Conservation (phyloP, 1,140 invertebrate species). For the Hetaerina americana region DNA sequence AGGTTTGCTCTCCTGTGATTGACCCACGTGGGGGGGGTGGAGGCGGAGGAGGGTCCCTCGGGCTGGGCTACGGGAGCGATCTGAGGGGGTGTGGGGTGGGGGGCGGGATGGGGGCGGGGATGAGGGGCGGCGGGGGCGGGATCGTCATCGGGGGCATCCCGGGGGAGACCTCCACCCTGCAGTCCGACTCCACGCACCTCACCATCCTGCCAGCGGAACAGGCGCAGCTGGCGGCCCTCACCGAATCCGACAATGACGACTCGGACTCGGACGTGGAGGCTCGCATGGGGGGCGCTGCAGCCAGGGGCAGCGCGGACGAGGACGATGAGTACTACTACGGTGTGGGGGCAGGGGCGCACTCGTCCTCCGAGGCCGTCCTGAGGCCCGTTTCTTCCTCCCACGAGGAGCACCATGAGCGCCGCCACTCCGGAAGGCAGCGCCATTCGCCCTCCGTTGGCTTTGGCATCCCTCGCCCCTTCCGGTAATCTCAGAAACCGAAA, state of each 20-base stretch:
- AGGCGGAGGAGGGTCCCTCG: no score
- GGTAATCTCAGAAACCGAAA: no score
- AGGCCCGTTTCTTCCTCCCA: neutral
- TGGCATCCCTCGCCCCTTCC: neutral
- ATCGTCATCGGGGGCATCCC: conserved; percentile 33
- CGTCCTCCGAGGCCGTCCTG: neutral
- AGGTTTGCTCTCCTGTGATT: conserved; percentile 28
- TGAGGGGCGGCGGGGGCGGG: conserved; percentile 28
- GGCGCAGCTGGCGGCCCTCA: conserved; percentile 29
- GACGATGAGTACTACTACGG: neutral
- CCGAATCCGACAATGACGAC: conserved; percentile 32
- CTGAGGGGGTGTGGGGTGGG: neutral
- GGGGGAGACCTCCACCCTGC: conserved; percentile 57
- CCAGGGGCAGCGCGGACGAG: neutral
- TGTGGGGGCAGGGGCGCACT: neutral
- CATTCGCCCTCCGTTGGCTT: neutral
- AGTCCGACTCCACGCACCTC: conserved; percentile 56
- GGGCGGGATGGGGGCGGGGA: neutral
- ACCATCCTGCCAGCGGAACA: conserved; percentile 44
- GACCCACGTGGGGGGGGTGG: conserved; percentile 22
- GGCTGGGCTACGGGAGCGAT: neutral
- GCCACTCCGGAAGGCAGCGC: neutral
- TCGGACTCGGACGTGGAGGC: neutral
- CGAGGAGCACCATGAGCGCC: neutral
- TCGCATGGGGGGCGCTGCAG: no score